Evolutionary conservation across 2,888 invertebrate species (phyloP).

Genomic region (Hofmannophila pseudospretella): DNA sequence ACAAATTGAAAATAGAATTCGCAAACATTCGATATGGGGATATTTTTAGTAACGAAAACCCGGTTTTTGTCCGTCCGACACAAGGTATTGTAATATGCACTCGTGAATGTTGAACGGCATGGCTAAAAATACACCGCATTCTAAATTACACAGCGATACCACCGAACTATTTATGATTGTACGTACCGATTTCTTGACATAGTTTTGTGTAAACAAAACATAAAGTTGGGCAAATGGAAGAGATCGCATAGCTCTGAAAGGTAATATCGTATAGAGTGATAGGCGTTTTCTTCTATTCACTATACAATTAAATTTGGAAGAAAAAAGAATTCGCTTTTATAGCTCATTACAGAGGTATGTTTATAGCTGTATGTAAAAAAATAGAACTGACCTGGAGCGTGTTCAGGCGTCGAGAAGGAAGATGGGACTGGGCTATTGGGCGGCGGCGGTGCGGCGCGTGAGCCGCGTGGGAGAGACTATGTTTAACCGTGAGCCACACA

Average conservation of each 20-base stretch:
- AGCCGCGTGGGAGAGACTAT: conserved; percentile 64
- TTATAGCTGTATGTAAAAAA: conserved; percentile 16
- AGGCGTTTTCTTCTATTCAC: not conserved
- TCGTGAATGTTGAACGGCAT: conserved; percentile 48
- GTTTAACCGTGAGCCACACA: conserved; percentile 74
- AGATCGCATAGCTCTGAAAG: conserved; percentile 43
- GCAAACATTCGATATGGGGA: conserved; percentile 74
- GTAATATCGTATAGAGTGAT: conserved; percentile 12
- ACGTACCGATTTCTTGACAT: conserved; percentile 3
- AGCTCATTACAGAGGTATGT: conserved; percentile 14
- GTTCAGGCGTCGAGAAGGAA: conserved; percentile 59
- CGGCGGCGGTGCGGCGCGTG: conserved; percentile 39
- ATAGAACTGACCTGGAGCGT: conserved; percentile 67
- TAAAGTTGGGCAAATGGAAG: no score
- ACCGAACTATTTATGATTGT: conserved; percentile 17
- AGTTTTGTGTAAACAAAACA: conserved; percentile 17
- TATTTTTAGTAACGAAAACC: conserved; percentile 74
- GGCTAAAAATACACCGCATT: conserved; percentile 55
- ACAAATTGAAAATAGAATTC: conserved; percentile 71
- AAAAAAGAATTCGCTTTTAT: conserved; percentile 39
- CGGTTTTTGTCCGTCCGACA: conserved; percentile 63
- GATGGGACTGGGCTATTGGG: conserved; percentile 56
- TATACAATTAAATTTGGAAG: no score
- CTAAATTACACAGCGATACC: conserved; percentile 23
- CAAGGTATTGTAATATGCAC: conserved; percentile 68